phyloP scores from a whole-genome alignment of 2,888 invertebrate genomes.

The Lepidonotus clava region DNA sequence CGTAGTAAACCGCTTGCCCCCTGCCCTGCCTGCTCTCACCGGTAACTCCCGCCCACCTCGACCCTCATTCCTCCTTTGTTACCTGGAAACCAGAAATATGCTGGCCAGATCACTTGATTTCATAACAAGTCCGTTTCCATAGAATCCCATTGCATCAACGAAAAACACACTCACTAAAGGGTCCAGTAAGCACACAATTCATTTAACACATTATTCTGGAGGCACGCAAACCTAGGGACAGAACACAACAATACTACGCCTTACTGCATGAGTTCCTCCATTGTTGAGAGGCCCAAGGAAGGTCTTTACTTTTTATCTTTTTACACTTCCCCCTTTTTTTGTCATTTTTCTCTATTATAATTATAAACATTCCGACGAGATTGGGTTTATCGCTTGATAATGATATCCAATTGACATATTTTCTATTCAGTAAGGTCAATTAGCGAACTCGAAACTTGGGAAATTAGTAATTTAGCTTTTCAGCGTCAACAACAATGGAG shows the following conservation, averaged over 20 bases:
- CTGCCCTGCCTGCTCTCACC: neutral
- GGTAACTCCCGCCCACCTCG: too few relatives aligned
- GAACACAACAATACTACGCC: neutral
- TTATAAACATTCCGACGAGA: too few relatives aligned
- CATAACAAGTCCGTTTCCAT: neutral
- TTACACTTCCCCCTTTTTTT: neutral
- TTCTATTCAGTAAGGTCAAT: too few relatives aligned
- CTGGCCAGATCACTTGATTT: neutral
- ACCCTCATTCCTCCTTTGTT: neutral
- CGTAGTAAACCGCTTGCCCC: too few relatives aligned
- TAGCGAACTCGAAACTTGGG: too few relatives aligned
- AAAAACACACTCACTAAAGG: neutral
- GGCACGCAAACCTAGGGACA: neutral
- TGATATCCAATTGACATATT: too few relatives aligned
- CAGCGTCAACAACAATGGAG: too few relatives aligned
- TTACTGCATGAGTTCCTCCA: neutral
- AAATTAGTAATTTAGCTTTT: too few relatives aligned
- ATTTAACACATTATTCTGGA: neutral
- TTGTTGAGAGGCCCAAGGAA: neutral
- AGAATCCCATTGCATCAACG: neutral
- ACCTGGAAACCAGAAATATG: constrained; percentile 32
- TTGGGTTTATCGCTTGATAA: too few relatives aligned
- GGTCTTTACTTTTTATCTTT: neutral
- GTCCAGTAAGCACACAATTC: neutral
- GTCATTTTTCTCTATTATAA: neutral